Percentiles rank a stretch among this genome's conserved stretches.
These are phyloP conservation scores for Noctua janthina DNA, from an alignment of 2,888 invertebrate genomes.

Conservation along the genomic window DNA sequence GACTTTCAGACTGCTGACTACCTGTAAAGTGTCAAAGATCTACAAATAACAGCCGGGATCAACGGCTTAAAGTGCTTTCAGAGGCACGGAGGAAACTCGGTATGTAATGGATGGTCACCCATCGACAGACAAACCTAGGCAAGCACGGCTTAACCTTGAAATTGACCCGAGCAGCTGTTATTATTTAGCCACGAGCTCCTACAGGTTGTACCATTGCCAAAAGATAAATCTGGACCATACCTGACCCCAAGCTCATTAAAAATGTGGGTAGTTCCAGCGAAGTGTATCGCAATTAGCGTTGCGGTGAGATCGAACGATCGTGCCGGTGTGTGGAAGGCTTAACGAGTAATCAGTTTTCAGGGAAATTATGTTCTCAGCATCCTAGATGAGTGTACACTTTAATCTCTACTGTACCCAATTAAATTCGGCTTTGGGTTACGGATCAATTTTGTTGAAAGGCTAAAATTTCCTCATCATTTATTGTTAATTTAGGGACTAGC, in stretches of 20 bases:
- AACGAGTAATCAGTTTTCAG: conserved; percentile 40
- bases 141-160: too few relatives aligned
- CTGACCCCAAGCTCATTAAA: conserved; percentile 16
- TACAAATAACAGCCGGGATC: too few relatives aligned
- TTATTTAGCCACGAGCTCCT: too few relatives aligned
- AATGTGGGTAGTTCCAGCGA: conserved; percentile 15
- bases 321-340: conserved; percentile 11
- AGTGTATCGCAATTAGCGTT: conserved; percentile 33
- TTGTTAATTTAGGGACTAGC: not conserved
- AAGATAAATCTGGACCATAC: not conserved
- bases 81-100: too few relatives aligned
- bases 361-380: conserved; percentile 31
- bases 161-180: too few relatives aligned
- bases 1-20: too few relatives aligned
- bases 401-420: conserved; percentile 37
- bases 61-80: too few relatives aligned
- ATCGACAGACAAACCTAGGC: too few relatives aligned
- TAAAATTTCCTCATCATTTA: not conserved
- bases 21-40: too few relatives aligned
- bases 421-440: conserved; percentile 28
- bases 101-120: too few relatives aligned
- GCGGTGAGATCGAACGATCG: conserved; percentile 6
- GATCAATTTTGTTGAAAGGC: conserved; percentile 14
- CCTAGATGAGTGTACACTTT: conserved; percentile 28
- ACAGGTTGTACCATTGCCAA: not conserved